phyloP scores from a whole-genome alignment of 2,888 invertebrate species.

The Dryobotodes eremita region DNA sequence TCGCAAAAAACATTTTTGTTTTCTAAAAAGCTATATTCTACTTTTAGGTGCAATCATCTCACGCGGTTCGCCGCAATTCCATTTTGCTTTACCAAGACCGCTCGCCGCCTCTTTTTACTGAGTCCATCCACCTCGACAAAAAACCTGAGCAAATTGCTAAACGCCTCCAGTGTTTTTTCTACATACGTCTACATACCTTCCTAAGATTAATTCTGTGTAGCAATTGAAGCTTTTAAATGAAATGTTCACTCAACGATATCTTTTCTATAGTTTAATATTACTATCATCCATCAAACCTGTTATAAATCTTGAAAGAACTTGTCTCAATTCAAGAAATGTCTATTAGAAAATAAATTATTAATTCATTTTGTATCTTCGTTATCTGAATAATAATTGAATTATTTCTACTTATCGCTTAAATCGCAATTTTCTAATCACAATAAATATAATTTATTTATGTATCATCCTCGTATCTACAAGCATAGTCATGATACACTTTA shows the following conservation, averaged over 20 bases:
- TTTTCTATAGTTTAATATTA: slow-evolving; percentile 24
- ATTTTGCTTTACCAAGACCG: slow-evolving; percentile 41
- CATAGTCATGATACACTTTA: too few species aligned
- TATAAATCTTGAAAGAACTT: slow-evolving; percentile 45
- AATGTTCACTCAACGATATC: slow-evolving; percentile 28
- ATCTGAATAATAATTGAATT: background rate
- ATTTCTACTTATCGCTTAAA: background rate
- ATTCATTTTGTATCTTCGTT: background rate
- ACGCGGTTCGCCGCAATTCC: slow-evolving; percentile 53
- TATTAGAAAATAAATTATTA: background rate
- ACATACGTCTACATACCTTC: slow-evolving; percentile 27
- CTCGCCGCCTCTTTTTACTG: slow-evolving; percentile 47
- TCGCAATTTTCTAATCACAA: background rate
- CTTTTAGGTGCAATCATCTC: slow-evolving; percentile 53
- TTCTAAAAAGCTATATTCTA: slow-evolving; percentile 35
- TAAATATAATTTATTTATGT: background rate
- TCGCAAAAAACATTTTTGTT: slow-evolving; percentile 26
- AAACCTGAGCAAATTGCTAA: slow-evolving; percentile 54
- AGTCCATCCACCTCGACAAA: slow-evolving; percentile 60
- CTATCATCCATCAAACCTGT: slow-evolving; percentile 37
- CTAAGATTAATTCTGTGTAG: slow-evolving; percentile 27
- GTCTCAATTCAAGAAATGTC: slow-evolving; percentile 1
- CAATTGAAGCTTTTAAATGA: slow-evolving; percentile 42
- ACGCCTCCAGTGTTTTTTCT: slow-evolving; percentile 50
- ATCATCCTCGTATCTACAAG: background rate